A percentile compares a stretch with the other conserved stretches of the same genome.
Conservation (phyloP, 2,797 vertebrate species). For the Gobio occitaniae region DNA sequence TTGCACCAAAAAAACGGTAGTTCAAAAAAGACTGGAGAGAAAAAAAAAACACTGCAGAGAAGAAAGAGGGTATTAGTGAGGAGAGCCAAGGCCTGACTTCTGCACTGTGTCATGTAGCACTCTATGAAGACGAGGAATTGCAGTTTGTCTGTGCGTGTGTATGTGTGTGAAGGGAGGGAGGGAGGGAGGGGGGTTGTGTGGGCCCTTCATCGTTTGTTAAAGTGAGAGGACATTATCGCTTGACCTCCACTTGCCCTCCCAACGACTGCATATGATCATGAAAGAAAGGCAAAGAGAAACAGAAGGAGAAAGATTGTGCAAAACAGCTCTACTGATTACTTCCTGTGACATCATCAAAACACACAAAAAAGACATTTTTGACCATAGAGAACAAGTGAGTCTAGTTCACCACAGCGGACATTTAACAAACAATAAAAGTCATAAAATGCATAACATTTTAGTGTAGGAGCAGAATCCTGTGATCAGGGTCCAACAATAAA, state of each 20-base stretch:
- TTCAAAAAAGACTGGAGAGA: constrained; percentile 54
- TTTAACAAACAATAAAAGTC: constrained; percentile 29
- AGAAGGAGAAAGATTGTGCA: constrained; percentile 46
- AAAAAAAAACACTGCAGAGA: constrained; percentile 11
- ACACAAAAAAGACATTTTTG: constrained; percentile 47
- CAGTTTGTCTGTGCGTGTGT: constrained; percentile 13
- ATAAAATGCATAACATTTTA: constrained; percentile 51
- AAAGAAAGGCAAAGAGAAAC: constrained; percentile 44
- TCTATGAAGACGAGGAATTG: constrained; percentile 26
- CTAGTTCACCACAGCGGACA: constrained; percentile 53
- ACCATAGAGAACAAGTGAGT: constrained; percentile 30
- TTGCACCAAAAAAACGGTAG: constrained; percentile 79
- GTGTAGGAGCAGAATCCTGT: constrained; percentile 31
- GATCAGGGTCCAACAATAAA: neutral
- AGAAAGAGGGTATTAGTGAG: constrained; percentile 40
- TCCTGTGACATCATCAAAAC: constrained; percentile 64
- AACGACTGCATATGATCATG: constrained; percentile 75
- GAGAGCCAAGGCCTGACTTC: constrained; percentile 78
- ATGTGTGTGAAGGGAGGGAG: neutral
- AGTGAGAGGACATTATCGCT: constrained; percentile 91
- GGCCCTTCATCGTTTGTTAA: constrained; percentile 87
- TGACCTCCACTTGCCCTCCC: constrained; percentile 87
- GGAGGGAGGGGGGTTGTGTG: constrained; percentile 69
- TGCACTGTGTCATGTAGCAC: constrained; percentile 83
- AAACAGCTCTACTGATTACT: constrained; percentile 61